Conservation (phyloP, 1,140 invertebrate genomes). For the Pemphigus obesinymphae region DNA sequence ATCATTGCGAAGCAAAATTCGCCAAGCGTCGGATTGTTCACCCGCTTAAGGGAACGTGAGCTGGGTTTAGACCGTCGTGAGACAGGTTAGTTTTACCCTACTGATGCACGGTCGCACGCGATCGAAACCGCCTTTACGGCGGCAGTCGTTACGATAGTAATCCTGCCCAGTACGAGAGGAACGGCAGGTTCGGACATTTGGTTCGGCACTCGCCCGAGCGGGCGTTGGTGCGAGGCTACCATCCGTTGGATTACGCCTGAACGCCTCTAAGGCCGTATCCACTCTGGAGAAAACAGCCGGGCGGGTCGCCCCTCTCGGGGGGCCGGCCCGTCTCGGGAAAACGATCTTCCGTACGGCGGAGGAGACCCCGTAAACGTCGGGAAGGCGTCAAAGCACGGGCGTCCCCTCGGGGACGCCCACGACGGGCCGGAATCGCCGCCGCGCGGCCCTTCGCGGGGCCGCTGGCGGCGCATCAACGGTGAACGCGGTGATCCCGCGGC, state of each 20-base stretch:
- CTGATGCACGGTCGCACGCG: constrained; percentile 16
- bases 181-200: constrained; percentile 77
- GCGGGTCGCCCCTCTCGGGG: neutral
- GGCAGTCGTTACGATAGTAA: constrained; percentile 57
- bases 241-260: constrained; percentile 78
- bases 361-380: constrained; percentile 10
- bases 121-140: constrained; percentile 16
- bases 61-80: constrained; percentile 13
- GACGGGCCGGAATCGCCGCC: neutral
- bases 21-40: constrained; percentile 79
- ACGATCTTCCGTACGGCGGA: constrained; percentile 17
- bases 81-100: constrained; percentile 30
- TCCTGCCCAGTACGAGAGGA: constrained; percentile 69
- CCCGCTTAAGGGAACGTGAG: constrained; percentile 50
- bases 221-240: constrained; percentile 71
- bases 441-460: neutral
- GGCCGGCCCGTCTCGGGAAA: neutral
- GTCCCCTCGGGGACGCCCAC: neutral
- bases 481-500: constrained; percentile 1
- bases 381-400: neutral
- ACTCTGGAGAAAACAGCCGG: constrained; percentile 57
- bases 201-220: constrained; percentile 65
- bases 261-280: constrained; percentile 76
- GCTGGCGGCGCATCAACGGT: neutral
- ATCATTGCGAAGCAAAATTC: constrained; percentile 82